Evolutionary conservation across 2,113 vertebrate genomes (phyloP), one percentile per base, ranked within the genome.

Genomic region (Urocitellus parryii): DNA sequence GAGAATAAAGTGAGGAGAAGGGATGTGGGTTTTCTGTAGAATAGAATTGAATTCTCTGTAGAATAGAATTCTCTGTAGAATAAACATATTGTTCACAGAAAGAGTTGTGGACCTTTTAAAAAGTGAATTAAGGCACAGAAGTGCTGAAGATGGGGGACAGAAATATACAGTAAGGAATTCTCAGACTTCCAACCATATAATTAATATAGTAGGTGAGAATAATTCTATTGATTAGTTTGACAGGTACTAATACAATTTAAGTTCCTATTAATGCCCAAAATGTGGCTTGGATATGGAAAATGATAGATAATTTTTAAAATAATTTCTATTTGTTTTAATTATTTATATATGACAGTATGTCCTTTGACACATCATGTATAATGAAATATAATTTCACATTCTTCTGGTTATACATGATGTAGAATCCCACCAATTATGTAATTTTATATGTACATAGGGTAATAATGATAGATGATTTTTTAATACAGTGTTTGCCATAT

Each of bases 141-240:
- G 17, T 2, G 27, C 1, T n/a, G 6, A 39, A 24, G 18, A 6
- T 8, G 3, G 12, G 22, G 5, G 9, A 39, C 0, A 85, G 27
- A 79, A 88, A 90, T 24, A 58, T 0, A 88, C 0, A 37, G 61
- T 45, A 72, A 84, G 48, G 24, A 73, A 85, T 65, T 83, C 63
- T 80, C n/a, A 94, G 25, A 67, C 39, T 84, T 34, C 11, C 24
- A 82, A 32, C 4, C 58, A 61, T 29, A 95, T 22, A 27, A 58
- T 65, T 13, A 93, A 82, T 22, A 56, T 16, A 92, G 65, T 4
- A 79, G 61, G 76, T 45, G 53, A 92, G 39, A 74, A 84, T 14
- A 68, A 84, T 73, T 63, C 70, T 84, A 65, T 17, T 39, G 8
- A 94, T 73, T 7, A 48, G 7, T 81, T 45, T 68, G 25, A 74